Evolutionary conservation across 2,888 invertebrate species (phyloP), one percentile per base, ranked within the genome.

Genomic region (Plagiodera versicolora): DNA sequence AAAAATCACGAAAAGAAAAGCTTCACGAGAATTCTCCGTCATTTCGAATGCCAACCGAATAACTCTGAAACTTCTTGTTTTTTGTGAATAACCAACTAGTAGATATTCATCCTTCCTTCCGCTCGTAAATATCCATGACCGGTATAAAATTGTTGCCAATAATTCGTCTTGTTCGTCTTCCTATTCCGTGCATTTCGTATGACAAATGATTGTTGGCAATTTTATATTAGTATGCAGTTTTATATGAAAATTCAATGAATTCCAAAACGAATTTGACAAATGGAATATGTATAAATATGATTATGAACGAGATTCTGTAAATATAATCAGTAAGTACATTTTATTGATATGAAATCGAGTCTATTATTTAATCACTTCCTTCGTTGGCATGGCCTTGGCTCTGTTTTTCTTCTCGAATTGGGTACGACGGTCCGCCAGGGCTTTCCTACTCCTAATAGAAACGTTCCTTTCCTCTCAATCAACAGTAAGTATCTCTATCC

Each of bases 281-380:
- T 68, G 57, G 60, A 70, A 68, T 69, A 67, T 74, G 70, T 72
- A n/a, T n/a, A n/a, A n/a, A 72, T 74, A 74, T 72, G 72, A 71
- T 70, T 78, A 79, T 78, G 77, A 32, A 32, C 78, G 77, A 76
- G 76, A 77, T 77, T 76, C 74, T 79, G 79, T 79, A 79, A 76
- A 78, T 79, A 79, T 75, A 75, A 69, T 79, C n/a, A n/a, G n/a
- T n/a, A n/a, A n/a, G 79, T 79, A 79, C 75, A 79, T 78, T 79
- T 72, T 73, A 75, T 79, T 77, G 76, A 77, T 75, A 73, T 67
- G 72, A 70, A n/a, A n/a, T n/a, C 73, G 73, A 70, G 69, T 63
- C 67, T 66, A 69, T 69, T 58, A 64, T 71, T 70, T 64, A 69
- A n/a, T n/a, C n/a, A n/a, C n/a, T n/a, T n/a, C n/a, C n/a, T n/a